Base-by-base conservation (phyloP, 2,113 vertebrate genomes). In the Perccottus glenii region DNA sequence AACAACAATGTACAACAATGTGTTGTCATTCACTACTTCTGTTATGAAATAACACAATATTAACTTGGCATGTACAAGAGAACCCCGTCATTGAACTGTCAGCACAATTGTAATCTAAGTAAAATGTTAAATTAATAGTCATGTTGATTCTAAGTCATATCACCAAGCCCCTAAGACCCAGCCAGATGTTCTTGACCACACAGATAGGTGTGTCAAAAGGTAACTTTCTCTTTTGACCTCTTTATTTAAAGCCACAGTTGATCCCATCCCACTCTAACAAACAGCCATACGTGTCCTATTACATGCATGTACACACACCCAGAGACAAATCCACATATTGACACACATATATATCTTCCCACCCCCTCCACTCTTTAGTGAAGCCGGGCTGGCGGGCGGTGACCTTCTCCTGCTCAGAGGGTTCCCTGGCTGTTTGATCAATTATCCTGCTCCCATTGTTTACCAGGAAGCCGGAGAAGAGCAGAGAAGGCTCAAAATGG, bases 391-490 rank as follows among this genome's bases (percentile, higher is more conserved):
- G 75, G 85, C 83, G 67, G 88, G 87, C 83, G 60, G 81, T 91
- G 89, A 91, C 89, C 89, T 96, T 96, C 92, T 86, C 85, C 84
- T 80, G 82, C 91, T 93, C 75, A 51, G 80, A 88, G 89, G 82
- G 87, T 92, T 92, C 87, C 93, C 87, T 88, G 90, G 72, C 91
- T 89, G 82, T 89, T 91, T 93, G 92, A 94, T 94, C 94, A 95
- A 94, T 94, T 93, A 90, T 92, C 89, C 78, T 91, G 85, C 77
- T 87, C 80, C 92, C 93, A 90, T 93, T 94, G 85, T 93, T 93
- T 90, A 87, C 85, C 82, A 85, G 91, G 91, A 90, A 83, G 90
- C 91, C 81, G 75, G 84, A 85, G 74, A 69, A 79, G 83, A 82
- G 82, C 58, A 84, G 87, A 84, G 88, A 65, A 88, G 88, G 80